phyloP scores from a whole-genome alignment of 2,113 vertebrate genomes.

The Pheucticus melanocephalus region DNA sequence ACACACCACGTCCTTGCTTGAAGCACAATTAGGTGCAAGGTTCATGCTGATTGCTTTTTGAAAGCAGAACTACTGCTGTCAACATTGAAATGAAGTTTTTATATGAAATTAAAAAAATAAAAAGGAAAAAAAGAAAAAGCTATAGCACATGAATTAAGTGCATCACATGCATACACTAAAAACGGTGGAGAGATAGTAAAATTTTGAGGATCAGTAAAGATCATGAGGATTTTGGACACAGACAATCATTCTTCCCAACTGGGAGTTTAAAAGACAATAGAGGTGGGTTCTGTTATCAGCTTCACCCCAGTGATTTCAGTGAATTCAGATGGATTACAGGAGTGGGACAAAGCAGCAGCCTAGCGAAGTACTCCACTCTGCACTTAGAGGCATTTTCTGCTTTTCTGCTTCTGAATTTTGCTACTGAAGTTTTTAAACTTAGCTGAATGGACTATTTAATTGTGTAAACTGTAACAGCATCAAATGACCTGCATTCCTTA shows the following conservation, averaged over 20 bases:
- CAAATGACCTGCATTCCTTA: not conserved
- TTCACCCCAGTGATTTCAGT: not conserved
- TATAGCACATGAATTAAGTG: not conserved
- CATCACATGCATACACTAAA: not conserved
- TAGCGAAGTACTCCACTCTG: not conserved
- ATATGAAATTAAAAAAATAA: not conserved
- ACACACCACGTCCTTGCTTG: fast-evolving
- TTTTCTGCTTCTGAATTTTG: not conserved
- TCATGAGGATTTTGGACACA: not conserved
- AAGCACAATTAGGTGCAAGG: not conserved
- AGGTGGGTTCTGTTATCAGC: not conserved
- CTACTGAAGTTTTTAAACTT: not conserved
- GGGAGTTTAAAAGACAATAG: not conserved
- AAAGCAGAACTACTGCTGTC: not conserved
- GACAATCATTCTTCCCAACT: not conserved
- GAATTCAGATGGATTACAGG: not conserved
- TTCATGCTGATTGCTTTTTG: not conserved
- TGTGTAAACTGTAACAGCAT: not conserved
- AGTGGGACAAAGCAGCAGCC: not conserved
- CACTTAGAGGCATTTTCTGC: not conserved
- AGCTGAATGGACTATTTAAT: not conserved
- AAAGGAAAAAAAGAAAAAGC: not conserved
- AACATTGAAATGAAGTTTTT: not conserved
- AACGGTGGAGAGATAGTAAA: not conserved
- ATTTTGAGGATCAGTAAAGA: not conserved